These are phyloP conservation scores for Eleutherodactylus coqui DNA, from an alignment of 2,797 vertebrate species.

Conservation along the genomic window DNA sequence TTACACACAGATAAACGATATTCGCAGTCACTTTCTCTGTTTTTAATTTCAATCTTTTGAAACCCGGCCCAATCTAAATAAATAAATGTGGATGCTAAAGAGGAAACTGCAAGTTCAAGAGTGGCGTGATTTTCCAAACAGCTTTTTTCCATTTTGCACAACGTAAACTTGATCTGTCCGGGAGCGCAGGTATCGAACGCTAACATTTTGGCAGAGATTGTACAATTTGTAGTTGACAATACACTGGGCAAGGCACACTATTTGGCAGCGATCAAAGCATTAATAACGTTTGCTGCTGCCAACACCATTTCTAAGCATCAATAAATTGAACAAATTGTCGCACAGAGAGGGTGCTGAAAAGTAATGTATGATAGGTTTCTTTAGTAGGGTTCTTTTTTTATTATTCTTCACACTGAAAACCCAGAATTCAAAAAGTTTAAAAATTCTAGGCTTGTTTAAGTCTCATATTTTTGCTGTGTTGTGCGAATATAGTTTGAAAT, in stretches of 20 bases:
- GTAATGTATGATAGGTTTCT: conserved; percentile 66
- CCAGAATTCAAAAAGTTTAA: neutral
- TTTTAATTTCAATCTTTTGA: conserved; percentile 86
- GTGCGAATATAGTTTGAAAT: too few relatives aligned
- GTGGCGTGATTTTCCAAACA: conserved; percentile 81
- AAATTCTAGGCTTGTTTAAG: neutral
- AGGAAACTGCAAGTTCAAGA: conserved; percentile 83
- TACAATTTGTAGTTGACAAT: neutral
- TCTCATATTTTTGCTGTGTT: neutral
- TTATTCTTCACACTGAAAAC: conserved; percentile 38
- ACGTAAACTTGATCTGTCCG: conserved; percentile 81
- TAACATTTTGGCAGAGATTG: conserved; percentile 76
- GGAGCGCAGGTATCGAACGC: conserved; percentile 83
- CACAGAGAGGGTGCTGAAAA: conserved; percentile 70
- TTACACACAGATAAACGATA: conserved; percentile 86
- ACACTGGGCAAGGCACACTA: conserved; percentile 64
- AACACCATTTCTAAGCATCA: conserved; percentile 65
- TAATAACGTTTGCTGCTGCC: conserved; percentile 77
- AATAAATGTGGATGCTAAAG: conserved; percentile 85
- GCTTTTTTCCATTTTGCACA: conserved; percentile 85
- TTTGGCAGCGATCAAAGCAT: conserved; percentile 78
- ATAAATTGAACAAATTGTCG: conserved; percentile 77
- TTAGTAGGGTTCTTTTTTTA: conserved; percentile 66
- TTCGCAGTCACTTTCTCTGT: conserved; percentile 85
- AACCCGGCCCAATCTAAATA: conserved; percentile 84